Evolutionary conservation across 2,888 invertebrate species (phyloP).

Genomic region (Gymnosoma rotundatum): DNA sequence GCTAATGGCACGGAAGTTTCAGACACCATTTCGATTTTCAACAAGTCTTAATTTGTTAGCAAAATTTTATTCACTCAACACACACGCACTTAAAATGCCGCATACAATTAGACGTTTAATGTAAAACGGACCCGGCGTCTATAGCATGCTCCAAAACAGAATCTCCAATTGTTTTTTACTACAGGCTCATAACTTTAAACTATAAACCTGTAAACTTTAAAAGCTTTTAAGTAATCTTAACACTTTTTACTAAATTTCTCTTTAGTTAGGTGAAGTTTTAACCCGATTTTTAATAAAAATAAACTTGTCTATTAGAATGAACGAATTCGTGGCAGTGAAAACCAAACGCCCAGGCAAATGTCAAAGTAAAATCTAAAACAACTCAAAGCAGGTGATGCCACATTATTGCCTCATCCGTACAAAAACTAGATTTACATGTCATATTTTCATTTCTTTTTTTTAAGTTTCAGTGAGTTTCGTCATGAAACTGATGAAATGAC

Average conservation of each 20-base stretch:
- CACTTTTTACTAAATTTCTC: not conserved
- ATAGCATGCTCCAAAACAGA: conserved; percentile 22
- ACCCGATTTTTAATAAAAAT: not conserved
- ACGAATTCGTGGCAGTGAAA: conserved; percentile 58
- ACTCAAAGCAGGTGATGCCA: conserved; percentile 18
- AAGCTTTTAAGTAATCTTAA: not conserved
- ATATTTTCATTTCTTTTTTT: too few relatives aligned
- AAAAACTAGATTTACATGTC: too few relatives aligned
- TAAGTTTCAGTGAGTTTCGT: too few relatives aligned
- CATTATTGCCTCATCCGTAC: not conserved
- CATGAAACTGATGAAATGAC: too few relatives aligned
- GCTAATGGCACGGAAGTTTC: conserved; percentile 49
- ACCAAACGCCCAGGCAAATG: conserved; percentile 61
- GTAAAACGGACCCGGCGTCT: conserved; percentile 57
- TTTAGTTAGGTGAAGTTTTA: not conserved
- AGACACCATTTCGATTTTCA: conserved; percentile 39
- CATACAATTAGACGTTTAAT: not conserved
- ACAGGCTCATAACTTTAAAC: not conserved
- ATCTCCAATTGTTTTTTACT: conserved; percentile 3
- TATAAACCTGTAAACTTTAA: not conserved
- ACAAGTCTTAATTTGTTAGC: not conserved
- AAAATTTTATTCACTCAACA: conserved; percentile 22
- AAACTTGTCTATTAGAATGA: not conserved
- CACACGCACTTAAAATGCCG: conserved; percentile 27
- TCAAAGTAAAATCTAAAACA: conserved; percentile 24